Conservation (phyloP, 1,140 invertebrate species). For the Drosophila elegans region DNA sequence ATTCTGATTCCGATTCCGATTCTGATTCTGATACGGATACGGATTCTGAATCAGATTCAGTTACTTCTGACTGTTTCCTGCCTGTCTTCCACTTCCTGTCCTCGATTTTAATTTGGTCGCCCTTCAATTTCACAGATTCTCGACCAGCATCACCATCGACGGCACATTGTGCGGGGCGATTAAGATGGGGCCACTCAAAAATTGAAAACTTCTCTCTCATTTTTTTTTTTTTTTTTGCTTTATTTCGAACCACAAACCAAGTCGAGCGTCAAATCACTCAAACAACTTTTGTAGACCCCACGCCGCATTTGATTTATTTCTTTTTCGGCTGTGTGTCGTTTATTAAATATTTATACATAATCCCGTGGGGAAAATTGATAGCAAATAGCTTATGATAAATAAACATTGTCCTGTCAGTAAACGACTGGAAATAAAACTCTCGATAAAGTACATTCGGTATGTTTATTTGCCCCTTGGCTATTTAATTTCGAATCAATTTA, state of each 20-base stretch:
- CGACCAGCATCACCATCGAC: neutral
- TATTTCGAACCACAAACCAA: constrained; percentile 24
- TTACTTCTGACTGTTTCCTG: constrained; percentile 44
- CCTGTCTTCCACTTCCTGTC: constrained; percentile 41
- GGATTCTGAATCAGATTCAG: constrained; percentile 14
- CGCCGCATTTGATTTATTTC: constrained; percentile 10
- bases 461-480: constrained; percentile 6
- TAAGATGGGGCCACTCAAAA: constrained; percentile 57
- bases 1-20: neutral
- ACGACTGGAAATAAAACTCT: constrained; percentile 14
- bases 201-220: constrained; percentile 38
- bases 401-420: constrained; percentile 21
- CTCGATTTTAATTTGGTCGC: constrained; percentile 48
- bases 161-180: constrained; percentile 31
- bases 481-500: constrained; percentile 14
- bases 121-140: constrained; percentile 39
- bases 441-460: neutral
- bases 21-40: neutral
- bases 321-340: constrained; percentile 13
- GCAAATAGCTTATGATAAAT: constrained; percentile 45
- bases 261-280: constrained; percentile 43
- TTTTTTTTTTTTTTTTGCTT: constrained; percentile 5
- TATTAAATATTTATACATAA: constrained; percentile 48
- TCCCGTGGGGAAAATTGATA: constrained; percentile 36
- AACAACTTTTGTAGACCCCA: constrained; percentile 12